These are phyloP conservation scores for Cyanoderma ruficeps DNA, from an alignment of 2,113 vertebrate genomes.

Conservation along the genomic window DNA sequence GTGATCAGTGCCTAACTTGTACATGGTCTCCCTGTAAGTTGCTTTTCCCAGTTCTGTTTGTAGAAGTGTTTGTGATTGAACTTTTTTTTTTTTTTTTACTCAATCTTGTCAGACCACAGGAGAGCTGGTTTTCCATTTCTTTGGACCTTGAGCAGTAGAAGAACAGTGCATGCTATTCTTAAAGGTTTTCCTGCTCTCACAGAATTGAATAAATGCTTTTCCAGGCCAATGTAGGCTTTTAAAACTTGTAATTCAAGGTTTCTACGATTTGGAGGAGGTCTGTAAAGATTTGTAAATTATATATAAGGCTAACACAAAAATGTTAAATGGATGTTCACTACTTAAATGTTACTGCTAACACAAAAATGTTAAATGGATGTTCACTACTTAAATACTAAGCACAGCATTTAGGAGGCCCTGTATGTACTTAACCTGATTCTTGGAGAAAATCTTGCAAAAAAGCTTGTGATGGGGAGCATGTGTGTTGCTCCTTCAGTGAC, in stretches of 20 bases:
- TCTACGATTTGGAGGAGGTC: background rate
- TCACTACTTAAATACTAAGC: background rate
- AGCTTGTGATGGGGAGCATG: fast-evolving
- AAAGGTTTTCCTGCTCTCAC: background rate
- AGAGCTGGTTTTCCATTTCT: background rate
- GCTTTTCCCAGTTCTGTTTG: background rate
- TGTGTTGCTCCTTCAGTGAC: background rate
- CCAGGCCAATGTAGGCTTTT: background rate
- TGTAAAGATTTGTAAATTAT: background rate
- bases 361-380: fast-evolving
- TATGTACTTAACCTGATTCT: background rate
- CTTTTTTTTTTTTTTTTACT: background rate
- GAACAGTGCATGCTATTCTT: background rate
- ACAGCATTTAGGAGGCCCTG: background rate
- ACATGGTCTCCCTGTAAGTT: background rate
- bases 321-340: fast-evolving
- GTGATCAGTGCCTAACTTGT: background rate
- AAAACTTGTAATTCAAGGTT: background rate
- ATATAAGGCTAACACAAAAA: background rate
- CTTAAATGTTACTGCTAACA: background rate
- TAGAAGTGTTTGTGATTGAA: background rate
- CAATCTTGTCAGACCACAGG: background rate
- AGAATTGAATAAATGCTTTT: background rate
- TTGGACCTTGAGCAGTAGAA: background rate
- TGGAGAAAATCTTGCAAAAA: background rate